Conservation (phyloP, 2,888 invertebrate species). For the Belgica antarctica region DNA sequence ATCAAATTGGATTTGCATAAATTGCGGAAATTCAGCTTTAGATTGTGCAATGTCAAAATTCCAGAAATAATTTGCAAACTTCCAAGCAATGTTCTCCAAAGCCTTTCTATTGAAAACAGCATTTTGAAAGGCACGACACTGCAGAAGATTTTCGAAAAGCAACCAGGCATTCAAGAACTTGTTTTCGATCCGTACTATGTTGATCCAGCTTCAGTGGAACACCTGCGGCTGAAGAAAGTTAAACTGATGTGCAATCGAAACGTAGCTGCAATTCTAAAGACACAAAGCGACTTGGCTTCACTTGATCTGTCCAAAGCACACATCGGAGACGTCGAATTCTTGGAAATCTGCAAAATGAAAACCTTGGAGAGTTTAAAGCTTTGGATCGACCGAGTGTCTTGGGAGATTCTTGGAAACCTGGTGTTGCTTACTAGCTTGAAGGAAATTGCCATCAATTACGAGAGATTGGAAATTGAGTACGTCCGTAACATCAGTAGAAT, state of each 20-base stretch:
- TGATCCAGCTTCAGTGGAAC: not conserved
- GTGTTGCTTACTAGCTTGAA: not conserved
- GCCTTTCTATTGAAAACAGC: conserved; percentile 4
- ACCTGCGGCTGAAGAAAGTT: not conserved
- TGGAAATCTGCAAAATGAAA: not conserved
- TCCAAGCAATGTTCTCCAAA: not conserved
- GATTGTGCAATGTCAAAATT: conserved; percentile 19
- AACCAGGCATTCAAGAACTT: conserved; percentile 6
- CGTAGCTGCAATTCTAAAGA: not conserved
- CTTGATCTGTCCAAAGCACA: conserved; percentile 25
- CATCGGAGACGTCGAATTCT: not conserved
- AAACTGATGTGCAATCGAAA: conserved; percentile 17
- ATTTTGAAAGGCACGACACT: conserved; percentile 18
- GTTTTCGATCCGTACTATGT: conserved; percentile 39
- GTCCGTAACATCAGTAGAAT: not conserved
- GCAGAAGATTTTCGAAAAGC: not conserved
- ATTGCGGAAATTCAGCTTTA: not conserved
- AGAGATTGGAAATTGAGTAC: conserved; percentile 30
- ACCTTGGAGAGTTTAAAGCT: not conserved
- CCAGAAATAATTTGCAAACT: conserved; percentile 6
- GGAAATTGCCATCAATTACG: conserved; percentile 15
- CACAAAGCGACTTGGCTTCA: not conserved
- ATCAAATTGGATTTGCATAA: not conserved
- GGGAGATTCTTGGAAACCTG: not conserved
- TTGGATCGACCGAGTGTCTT: conserved; percentile 32